Conservation (phyloP, 2,113 vertebrate genomes). For the Protomyctophum bolini region DNA sequence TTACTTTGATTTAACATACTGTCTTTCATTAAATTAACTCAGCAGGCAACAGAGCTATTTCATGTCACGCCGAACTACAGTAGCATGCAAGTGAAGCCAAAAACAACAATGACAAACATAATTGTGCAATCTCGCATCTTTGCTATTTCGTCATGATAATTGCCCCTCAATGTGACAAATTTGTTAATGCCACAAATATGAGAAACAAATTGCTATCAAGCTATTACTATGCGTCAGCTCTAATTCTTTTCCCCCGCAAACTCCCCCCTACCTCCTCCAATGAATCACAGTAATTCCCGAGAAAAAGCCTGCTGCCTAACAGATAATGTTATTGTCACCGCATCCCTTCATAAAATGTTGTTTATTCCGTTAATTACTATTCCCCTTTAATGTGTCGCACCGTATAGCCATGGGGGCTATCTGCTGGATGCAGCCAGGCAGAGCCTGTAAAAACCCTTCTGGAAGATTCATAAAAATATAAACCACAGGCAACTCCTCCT, state of each 20-base stretch:
- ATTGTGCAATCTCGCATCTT: background rate
- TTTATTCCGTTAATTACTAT: conserved; percentile 68
- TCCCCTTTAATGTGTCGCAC: conserved; percentile 43
- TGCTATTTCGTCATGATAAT: conserved; percentile 1
- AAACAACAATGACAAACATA: background rate
- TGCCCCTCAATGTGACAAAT: conserved; percentile 14
- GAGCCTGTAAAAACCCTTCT: conserved; percentile 63
- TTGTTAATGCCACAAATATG: conserved; percentile 5
- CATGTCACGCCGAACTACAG: too few species aligned
- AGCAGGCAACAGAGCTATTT: background rate
- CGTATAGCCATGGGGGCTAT: conserved; percentile 47
- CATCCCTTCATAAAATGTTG: conserved; percentile 53
- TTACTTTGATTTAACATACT: background rate
- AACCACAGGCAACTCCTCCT: conserved; percentile 59
- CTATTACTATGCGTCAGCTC: conserved; percentile 1
- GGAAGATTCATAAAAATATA: conserved; percentile 70
- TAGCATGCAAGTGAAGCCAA: background rate
- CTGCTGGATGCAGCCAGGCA: conserved; percentile 56
- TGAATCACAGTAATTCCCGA: conserved; percentile 25
- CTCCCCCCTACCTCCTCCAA: background rate
- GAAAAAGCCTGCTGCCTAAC: conserved; percentile 39
- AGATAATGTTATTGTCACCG: conserved; percentile 60
- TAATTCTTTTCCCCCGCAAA: conserved; percentile 15
- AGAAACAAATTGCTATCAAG: conserved; percentile 13
- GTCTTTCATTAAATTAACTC: background rate